Conservation (phyloP, 2,113 vertebrate genomes). For the Crotalus horridus region DNA sequence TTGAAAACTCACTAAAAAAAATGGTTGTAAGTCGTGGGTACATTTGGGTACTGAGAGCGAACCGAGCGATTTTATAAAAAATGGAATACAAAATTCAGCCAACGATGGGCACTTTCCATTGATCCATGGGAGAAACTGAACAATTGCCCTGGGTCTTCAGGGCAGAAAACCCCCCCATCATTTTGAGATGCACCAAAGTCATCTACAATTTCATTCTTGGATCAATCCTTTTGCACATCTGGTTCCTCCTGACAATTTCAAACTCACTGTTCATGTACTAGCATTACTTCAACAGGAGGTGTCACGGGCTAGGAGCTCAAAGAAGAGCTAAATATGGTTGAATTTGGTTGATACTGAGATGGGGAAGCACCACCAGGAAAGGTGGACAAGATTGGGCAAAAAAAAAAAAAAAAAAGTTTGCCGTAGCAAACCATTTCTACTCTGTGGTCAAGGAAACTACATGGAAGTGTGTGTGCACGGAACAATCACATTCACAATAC, state of each 20-base stretch:
- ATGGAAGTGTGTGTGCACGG: background rate
- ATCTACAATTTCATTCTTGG: no score
- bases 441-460: rapidly evolving
- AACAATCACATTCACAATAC: background rate
- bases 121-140: background rate
- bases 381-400: background rate
- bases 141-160: background rate
- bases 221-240: background rate
- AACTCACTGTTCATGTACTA: background rate
- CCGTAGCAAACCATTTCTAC: background rate
- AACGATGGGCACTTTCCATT: background rate
- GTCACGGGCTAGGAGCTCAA: background rate
- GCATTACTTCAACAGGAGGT: no score
- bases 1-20: no score
- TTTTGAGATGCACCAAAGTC: background rate
- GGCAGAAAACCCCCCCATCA: no score
- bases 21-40: no score
- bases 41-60: no score
- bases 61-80: background rate
- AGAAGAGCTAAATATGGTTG: background rate
- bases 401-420: no score
- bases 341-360: background rate
- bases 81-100: background rate
- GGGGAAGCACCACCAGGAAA: background rate
- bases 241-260: background rate